A percentile compares a stretch with the other conserved stretches of the same genome.
Conservation (phyloP, 2,113 vertebrate species). For the Chionis minor region DNA sequence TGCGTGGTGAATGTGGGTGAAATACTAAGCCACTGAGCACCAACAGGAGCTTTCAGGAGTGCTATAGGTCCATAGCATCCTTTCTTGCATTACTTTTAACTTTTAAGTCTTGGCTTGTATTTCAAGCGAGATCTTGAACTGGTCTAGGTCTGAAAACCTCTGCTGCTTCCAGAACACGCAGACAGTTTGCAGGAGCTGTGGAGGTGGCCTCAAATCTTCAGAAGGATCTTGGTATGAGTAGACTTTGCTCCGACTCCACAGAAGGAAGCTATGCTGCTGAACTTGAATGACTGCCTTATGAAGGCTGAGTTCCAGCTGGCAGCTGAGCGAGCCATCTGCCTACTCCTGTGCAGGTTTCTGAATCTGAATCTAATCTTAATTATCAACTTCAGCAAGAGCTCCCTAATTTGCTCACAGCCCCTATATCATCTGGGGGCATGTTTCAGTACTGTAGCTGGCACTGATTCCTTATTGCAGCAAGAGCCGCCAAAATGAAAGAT, state of each 20-base stretch:
- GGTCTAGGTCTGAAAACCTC: neutral
- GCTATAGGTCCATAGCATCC: neutral
- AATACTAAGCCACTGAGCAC: neutral
- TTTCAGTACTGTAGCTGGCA: slow-evolving; percentile 48
- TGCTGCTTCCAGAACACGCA: neutral
- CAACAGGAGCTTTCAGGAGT: neutral
- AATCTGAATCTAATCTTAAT: slow-evolving; percentile 64
- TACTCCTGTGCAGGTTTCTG: slow-evolving; percentile 45
- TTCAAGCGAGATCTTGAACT: neutral
- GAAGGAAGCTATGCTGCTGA: neutral
- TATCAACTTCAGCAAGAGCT: slow-evolving; percentile 55
- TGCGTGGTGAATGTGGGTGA: neutral
- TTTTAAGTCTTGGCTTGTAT: neutral
- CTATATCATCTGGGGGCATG: slow-evolving; percentile 42
- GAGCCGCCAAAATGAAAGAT: neutral
- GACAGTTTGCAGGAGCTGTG: neutral
- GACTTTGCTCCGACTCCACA: neutral
- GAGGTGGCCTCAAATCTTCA: slow-evolving; percentile 1
- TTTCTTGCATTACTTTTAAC: neutral
- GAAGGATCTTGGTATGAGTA: neutral
- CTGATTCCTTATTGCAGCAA: neutral
- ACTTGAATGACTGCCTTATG: slow-evolving; percentile 16
- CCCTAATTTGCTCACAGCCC: slow-evolving; percentile 47
- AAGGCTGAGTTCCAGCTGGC: slow-evolving; percentile 60
- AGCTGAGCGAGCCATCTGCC: slow-evolving; percentile 44